Evolutionary conservation across 2,888 invertebrate species (phyloP), one percentile per base, ranked within the genome.

Genomic region (Drosophila formosana): DNA sequence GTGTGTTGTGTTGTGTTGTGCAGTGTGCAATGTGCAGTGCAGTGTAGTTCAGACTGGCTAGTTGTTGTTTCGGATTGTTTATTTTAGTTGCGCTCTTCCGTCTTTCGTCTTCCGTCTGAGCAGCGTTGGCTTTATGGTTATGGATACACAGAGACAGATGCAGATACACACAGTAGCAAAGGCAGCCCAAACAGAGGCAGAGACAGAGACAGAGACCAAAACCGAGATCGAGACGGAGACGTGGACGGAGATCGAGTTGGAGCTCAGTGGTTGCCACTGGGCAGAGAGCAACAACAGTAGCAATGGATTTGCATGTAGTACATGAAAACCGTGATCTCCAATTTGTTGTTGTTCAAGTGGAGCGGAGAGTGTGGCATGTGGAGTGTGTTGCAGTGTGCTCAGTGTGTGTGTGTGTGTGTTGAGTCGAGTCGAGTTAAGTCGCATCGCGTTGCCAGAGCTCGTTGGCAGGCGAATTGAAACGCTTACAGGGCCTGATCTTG

Each of bases 281-380:
- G 62, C 63, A 67, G 69, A 67, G 72, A 75, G 46, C 32, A 39
- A 78, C 88, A 82, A 90, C 92, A 91, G 91, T 92, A 92, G 92
- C 91, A 91, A 91, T 86, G 89, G 89, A 90, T 91, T 90, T 91
- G 89, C 91, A 90, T 92, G 92, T 92, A 88, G 82, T 90, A 92
- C 92, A 92, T 89, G 91, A 91, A 92, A 92, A 90, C 92, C 92
- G 92, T 92, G 92, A 92, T 92, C 92, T 90, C 89, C 92, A 92
- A 92, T 92, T 92, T 92, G 92, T 92, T 91, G 88, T 67, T 73
- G 80, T 43, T 72, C 68, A 43, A 60, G 32, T 43, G 9, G 32
- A 45, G 52, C 3, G 46, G 2, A 34, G 46, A 46, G 46, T 46
- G 43, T 32, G 30, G 56, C 34, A 37, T 30, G 41, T 55, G 52